Evolutionary conservation across 2,888 invertebrate species (phyloP), one percentile per base, ranked within the genome.

Genomic region (Gymnocheta viridis): DNA sequence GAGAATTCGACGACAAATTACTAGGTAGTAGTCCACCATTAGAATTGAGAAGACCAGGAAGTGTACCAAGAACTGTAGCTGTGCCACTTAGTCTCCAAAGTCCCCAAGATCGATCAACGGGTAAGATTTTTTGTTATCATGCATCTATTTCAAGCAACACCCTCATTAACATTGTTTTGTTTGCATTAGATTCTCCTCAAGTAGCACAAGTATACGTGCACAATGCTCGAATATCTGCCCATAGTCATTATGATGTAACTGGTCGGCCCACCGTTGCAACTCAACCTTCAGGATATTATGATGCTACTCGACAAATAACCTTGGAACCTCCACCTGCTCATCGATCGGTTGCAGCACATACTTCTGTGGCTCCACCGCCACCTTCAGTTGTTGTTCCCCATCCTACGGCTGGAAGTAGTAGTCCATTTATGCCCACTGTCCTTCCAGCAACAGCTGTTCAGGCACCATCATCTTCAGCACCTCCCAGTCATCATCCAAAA

Each of bases 21-120:
- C 94, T 94, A 87, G 94, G 94, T 82, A 94, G 94, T 78, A 94
- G 95, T 91, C 96, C 96, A 87, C 96, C 96, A 35, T 91, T 96
- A 88, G 96, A 96, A 92, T 91, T 96, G 88, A 93, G 96, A 64
- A 92, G 94, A 49, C 93, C 93, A 1, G 92, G 93, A 32, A 93
- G 93, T 78, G 93, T 93, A 0, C 93, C 93, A 51, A 93, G 95
- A 86, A 94, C 93, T 56, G 93, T 93, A 78, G 94, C 94, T 86
- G 95, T 94, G 88, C 95, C 94, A 85, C 95, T 93, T 82, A 94
- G 94, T 86, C 93, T 95, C 87, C 95, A 95, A 91, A 95, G 95
- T 89, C 95, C 95, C 51, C 94, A 94, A 87, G 95, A 96, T 91
- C 93, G 96, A 88, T 93, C 94, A 85, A 94, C 94, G 87, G 94